These are phyloP conservation scores for Leucophora obtusa DNA, from an alignment of 2,888 invertebrate genomes.

Conservation along the genomic window DNA sequence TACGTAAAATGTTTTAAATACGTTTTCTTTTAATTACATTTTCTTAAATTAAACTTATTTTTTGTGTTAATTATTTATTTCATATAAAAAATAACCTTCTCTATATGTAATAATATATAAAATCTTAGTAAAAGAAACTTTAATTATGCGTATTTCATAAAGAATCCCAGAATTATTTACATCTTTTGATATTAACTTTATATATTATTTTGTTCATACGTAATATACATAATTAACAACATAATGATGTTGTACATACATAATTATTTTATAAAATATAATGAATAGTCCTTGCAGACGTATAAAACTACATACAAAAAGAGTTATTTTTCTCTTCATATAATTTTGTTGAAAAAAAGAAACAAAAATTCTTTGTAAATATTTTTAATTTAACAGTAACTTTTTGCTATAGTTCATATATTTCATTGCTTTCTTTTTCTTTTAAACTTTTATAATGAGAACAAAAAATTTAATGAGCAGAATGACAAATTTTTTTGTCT, in stretches of 20 bases:
- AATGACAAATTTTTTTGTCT: neutral
- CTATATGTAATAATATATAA: neutral
- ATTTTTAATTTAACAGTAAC: neutral
- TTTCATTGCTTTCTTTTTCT: neutral
- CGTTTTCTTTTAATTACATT: neutral
- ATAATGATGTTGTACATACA: slow-evolving; percentile 2
- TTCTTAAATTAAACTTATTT: neutral
- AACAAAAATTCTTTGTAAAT: neutral
- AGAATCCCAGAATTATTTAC: slow-evolving; percentile 21
- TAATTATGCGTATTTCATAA: slow-evolving; percentile 45
- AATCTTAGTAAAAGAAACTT: slow-evolving; percentile 34
- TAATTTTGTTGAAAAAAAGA: neutral
- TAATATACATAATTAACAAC: neutral
- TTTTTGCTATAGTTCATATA: neutral
- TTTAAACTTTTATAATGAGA: neutral
- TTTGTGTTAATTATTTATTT: neutral
- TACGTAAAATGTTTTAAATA: neutral
- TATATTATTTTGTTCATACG: neutral
- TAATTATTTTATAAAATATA: slow-evolving; percentile 5
- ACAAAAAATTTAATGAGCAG: neutral
- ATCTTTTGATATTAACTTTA: neutral
- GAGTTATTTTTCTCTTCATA: neutral
- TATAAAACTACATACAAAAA: neutral
- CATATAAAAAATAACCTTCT: neutral
- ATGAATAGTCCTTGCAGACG: slow-evolving; percentile 37